phyloP scores from a whole-genome alignment of 1,140 invertebrate species.

The Drosophila miranda region DNA sequence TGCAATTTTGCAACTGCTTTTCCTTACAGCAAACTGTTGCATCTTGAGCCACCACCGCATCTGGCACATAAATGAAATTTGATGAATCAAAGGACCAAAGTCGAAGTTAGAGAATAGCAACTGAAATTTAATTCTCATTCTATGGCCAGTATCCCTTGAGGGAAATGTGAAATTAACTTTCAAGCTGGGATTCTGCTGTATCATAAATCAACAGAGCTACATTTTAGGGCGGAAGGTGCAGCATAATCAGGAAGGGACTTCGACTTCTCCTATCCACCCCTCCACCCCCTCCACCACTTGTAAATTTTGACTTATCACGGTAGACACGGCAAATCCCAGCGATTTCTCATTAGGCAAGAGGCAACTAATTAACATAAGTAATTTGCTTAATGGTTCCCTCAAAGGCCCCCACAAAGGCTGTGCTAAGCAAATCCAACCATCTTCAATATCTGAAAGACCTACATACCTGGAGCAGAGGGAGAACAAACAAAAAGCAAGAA shows the following conservation, averaged over 20 bases:
- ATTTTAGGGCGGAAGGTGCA: constrained; percentile 29
- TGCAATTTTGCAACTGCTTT: constrained; percentile 33
- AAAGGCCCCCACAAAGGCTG: constrained; percentile 19
- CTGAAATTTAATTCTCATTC: constrained; percentile 44
- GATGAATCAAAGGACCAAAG: constrained; percentile 24
- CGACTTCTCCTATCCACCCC: constrained; percentile 12
- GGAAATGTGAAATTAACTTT: constrained; percentile 33
- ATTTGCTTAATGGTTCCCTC: constrained; percentile 59
- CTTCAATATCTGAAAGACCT: constrained; percentile 11
- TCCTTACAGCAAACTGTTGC: constrained; percentile 34
- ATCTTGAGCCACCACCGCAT: constrained; percentile 7
- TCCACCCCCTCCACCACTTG: constrained; percentile 25
- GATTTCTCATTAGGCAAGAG: constrained; percentile 68
- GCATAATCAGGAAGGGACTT: constrained; percentile 44
- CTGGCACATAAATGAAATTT: constrained; percentile 57
- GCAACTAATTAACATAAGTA: constrained; percentile 78
- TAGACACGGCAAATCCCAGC: constrained; percentile 44
- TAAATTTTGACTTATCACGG: constrained; percentile 43
- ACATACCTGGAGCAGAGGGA: too few relatives aligned
- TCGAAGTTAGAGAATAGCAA: neutral
- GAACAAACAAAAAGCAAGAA: too few relatives aligned
- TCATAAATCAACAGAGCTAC: constrained; percentile 42
- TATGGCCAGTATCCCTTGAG: constrained; percentile 1
- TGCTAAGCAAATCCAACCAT: constrained; percentile 30
- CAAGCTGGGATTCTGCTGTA: constrained; percentile 32